Conservation (phyloP, 2,797 vertebrate species). For the Valencia hispanica region DNA sequence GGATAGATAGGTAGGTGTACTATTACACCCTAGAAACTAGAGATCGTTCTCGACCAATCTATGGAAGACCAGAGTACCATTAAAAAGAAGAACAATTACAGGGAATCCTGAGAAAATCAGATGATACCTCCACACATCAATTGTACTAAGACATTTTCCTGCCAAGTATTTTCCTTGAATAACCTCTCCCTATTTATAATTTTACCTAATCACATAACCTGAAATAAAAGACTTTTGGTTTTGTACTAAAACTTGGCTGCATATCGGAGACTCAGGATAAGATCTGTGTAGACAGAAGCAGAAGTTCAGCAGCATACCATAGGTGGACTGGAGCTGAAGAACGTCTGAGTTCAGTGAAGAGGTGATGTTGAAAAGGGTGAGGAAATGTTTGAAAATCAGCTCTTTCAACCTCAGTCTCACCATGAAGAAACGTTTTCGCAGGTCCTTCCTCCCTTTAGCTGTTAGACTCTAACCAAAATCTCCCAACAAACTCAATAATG, state of each 20-base stretch:
- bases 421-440: no score
- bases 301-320: not conserved
- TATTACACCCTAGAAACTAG: not conserved
- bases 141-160: not conserved
- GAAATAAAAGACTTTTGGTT: not conserved
- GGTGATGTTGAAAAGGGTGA: not conserved
- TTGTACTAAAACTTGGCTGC: not conserved
- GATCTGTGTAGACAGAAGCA: not conserved
- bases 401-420: not conserved
- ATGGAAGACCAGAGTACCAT: not conserved
- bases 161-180: not conserved
- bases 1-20: no score
- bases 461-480: no score
- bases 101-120: not conserved
- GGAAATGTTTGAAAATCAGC: no score
- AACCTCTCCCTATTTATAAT: not conserved
- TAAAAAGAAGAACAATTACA: not conserved
- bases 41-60: not conserved
- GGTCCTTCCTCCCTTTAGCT: no score
- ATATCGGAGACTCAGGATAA: not conserved
- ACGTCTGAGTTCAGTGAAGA: not conserved
- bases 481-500: no score
- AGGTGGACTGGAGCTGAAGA: not conserved
- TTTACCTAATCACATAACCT: not conserved
- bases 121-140: not conserved